Percentiles rank a stretch among this genome's conserved stretches.
These are phyloP conservation scores for Melitaea cinxia DNA, from an alignment of 1,140 invertebrate species.

Conservation along the genomic window DNA sequence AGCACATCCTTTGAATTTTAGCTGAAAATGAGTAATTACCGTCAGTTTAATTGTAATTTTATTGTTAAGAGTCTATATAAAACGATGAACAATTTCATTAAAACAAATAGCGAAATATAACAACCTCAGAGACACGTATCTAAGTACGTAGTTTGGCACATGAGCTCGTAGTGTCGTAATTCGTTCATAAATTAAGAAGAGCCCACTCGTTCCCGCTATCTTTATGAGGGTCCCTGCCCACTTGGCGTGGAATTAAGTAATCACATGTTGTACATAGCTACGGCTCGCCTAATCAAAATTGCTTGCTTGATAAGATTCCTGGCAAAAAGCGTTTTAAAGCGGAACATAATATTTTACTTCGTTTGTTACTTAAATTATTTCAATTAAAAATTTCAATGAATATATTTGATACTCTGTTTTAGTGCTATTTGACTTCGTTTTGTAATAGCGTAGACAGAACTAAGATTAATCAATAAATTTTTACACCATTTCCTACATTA, in stretches of 20 bases:
- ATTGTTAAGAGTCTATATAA: not conserved
- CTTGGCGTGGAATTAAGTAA: slow-evolving; percentile 68
- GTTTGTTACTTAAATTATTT: not conserved
- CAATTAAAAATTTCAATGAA: too few relatives aligned
- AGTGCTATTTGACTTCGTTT: too few relatives aligned
- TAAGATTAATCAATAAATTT: too few relatives aligned
- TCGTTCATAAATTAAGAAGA: slow-evolving; percentile 56
- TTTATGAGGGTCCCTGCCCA: slow-evolving; percentile 65
- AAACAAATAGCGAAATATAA: slow-evolving; percentile 2
- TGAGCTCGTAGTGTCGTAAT: slow-evolving; percentile 38
- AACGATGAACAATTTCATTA: slow-evolving; percentile 5
- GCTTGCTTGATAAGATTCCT: slow-evolving; percentile 37
- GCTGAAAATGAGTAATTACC: not conserved
- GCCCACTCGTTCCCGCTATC: slow-evolving; percentile 64
- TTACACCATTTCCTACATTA: not conserved
- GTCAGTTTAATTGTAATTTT: not conserved
- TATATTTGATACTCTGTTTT: too few relatives aligned
- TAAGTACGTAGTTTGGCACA: slow-evolving; percentile 40
- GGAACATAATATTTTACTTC: slow-evolving; percentile 14
- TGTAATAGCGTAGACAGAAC: too few relatives aligned
- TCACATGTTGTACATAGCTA: slow-evolving; percentile 47
- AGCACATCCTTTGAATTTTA: too few relatives aligned
- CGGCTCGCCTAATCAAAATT: slow-evolving; percentile 41
- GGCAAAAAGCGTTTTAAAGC: slow-evolving; percentile 8
- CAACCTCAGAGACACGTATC: slow-evolving; percentile 19